Evolutionary conservation across 2,888 invertebrate genomes (phyloP).

Genomic region (Lochmaea crataegi): DNA sequence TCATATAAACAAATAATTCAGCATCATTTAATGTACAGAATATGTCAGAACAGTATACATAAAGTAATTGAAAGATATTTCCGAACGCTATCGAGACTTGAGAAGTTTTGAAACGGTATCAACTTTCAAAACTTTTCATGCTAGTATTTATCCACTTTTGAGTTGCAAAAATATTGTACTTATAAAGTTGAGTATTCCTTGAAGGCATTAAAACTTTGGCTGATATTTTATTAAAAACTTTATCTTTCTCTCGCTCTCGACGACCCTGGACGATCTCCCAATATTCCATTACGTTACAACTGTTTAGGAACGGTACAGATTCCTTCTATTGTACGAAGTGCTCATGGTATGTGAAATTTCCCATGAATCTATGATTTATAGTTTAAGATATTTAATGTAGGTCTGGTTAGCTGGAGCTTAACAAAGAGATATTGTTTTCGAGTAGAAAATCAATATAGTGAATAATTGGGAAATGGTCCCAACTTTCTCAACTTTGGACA

Average conservation of each 20-base stretch:
- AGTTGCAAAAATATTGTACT: not conserved
- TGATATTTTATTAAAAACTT: not conserved
- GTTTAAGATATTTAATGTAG: conserved; percentile 3
- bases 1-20: no score
- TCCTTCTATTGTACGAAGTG: conserved; percentile 38
- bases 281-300: conserved; percentile 9
- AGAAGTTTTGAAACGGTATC: not conserved
- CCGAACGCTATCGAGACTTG: not conserved
- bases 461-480: not conserved
- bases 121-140: not conserved
- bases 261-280: not conserved
- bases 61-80: no score
- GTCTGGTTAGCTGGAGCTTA: not conserved
- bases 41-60: not conserved
- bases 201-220: not conserved
- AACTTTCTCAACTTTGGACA: not conserved
- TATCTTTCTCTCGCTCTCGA: not conserved
- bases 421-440: conserved; percentile 10
- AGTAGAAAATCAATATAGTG: not conserved
- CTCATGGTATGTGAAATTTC: conserved; percentile 32
- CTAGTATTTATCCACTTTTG: not conserved
- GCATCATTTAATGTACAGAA: not conserved
- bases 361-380: conserved; percentile 43
- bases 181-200: not conserved
- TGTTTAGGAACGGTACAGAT: conserved; percentile 19